Evolutionary conservation across 2,888 invertebrate species (phyloP).

Genomic region (Drosophila flavopinicola): DNA sequence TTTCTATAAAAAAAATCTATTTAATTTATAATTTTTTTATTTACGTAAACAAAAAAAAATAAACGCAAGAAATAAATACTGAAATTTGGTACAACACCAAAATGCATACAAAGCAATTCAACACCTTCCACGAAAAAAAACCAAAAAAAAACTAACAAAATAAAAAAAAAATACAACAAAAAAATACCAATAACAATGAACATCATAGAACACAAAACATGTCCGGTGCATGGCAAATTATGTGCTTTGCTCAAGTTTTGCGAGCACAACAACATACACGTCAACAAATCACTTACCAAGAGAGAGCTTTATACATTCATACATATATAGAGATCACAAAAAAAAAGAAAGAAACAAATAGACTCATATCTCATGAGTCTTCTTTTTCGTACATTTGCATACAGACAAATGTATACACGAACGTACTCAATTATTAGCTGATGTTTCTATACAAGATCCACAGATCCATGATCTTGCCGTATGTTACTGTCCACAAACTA

Average conservation of each 20-base stretch:
- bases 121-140: constrained; percentile 47
- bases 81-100: constrained; percentile 57
- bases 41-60: constrained; percentile 19
- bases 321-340: constrained; percentile 36
- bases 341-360: background rate
- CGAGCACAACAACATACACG: constrained; percentile 49
- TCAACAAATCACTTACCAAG: constrained; percentile 57
- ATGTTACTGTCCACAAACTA: constrained; percentile 70
- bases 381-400: constrained; percentile 17
- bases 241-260: constrained; percentile 74
- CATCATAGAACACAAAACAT: constrained; percentile 72
- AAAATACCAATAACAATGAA: constrained; percentile 70
- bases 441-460: constrained; percentile 28
- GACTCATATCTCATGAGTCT: constrained; percentile 16
- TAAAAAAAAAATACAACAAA: constrained; percentile 39
- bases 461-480: constrained; percentile 46
- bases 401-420: constrained; percentile 10
- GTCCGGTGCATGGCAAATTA: constrained; percentile 72
- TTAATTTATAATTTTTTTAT: constrained; percentile 7
- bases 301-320: constrained; percentile 69
- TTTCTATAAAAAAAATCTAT: constrained; percentile 9
- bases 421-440: constrained; percentile 38
- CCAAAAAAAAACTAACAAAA: constrained; percentile 31
- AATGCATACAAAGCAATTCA: constrained; percentile 58
- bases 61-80: constrained; percentile 47